phyloP scores from a whole-genome alignment of 2,888 invertebrate species.

The Cartodere bifasciata region DNA sequence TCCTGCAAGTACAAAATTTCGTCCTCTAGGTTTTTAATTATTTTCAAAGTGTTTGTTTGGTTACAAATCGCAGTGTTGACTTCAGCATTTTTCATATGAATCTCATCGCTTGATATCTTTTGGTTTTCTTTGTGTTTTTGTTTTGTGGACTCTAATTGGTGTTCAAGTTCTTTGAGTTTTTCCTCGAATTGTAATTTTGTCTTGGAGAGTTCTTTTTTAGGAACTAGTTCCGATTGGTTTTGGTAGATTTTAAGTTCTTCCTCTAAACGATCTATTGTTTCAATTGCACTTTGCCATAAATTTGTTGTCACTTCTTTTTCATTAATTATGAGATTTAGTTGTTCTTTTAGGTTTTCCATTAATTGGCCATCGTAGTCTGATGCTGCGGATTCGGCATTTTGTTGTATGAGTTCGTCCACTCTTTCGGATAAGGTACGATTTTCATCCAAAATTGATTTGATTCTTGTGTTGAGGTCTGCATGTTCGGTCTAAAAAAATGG shows the following conservation, averaged over 20 bases:
- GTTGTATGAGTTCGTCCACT: constrained; percentile 11
- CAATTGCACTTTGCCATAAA: constrained; percentile 54
- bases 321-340: constrained; percentile 26
- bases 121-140: too few species aligned
- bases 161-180: constrained; percentile 42
- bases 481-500: constrained; percentile 20
- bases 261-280: constrained; percentile 53
- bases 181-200: constrained; percentile 30
- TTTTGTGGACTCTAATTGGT: constrained; percentile 12
- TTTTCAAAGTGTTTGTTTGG: constrained; percentile 38
- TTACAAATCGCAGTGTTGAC: too few species aligned
- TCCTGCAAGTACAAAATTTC: constrained; percentile 38
- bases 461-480: constrained; percentile 16
- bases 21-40: constrained; percentile 34
- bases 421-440: constrained; percentile 18
- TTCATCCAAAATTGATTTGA: constrained; percentile 18
- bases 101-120: too few species aligned
- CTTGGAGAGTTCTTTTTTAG: constrained; percentile 13
- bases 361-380: constrained; percentile 9
- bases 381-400: neutral
- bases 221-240: constrained; percentile 20
- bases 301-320: constrained; percentile 53
- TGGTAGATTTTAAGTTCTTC: constrained; percentile 47
- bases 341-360: constrained; percentile 21
- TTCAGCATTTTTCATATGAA: too few species aligned